phyloP scores from a whole-genome alignment of 2,888 invertebrate species.

The Chrysolina oricalcia region DNA sequence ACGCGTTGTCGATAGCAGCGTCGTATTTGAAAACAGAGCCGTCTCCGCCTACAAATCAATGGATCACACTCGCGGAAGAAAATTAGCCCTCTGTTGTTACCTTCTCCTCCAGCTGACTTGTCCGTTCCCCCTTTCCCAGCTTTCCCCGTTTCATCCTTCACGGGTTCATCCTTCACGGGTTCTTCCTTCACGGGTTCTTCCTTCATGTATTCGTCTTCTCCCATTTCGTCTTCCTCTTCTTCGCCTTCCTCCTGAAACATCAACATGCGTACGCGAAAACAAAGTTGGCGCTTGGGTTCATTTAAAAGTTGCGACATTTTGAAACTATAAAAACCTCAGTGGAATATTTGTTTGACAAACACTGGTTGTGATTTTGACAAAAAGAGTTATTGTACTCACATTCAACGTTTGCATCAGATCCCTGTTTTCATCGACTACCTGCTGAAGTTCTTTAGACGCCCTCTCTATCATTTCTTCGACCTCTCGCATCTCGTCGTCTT shows the following conservation, averaged over 20 bases:
- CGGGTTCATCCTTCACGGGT: not conserved
- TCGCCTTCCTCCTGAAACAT: slow-evolving; percentile 32
- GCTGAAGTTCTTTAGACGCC: slow-evolving; percentile 62
- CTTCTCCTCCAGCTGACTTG: slow-evolving; percentile 7
- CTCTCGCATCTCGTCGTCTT: slow-evolving; percentile 64
- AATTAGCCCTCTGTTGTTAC: not conserved
- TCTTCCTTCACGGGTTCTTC: not conserved
- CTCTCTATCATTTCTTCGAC: slow-evolving; percentile 66
- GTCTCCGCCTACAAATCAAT: not conserved
- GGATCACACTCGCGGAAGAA: not conserved
- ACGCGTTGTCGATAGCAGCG: slow-evolving; percentile 61
- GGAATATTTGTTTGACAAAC: too few relatives aligned
- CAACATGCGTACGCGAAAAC: not conserved
- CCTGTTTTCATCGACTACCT: slow-evolving; percentile 65
- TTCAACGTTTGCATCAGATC: slow-evolving; percentile 57
- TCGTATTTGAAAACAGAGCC: slow-evolving; percentile 58
- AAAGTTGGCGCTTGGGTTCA: too few relatives aligned
- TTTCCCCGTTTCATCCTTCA: not conserved
- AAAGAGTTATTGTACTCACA: slow-evolving; percentile 23
- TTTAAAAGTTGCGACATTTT: too few relatives aligned
- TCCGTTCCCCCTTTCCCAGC: not conserved
- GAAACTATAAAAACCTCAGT: too few relatives aligned
- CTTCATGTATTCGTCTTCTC: not conserved
- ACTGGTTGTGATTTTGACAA: too few relatives aligned
- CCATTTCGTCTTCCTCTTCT: slow-evolving; percentile 32